Percentiles rank a stretch among this genome's conserved stretches.
phyloP scores from a whole-genome alignment of 1,140 invertebrate genomes.

The Zaprionus ornatus region DNA sequence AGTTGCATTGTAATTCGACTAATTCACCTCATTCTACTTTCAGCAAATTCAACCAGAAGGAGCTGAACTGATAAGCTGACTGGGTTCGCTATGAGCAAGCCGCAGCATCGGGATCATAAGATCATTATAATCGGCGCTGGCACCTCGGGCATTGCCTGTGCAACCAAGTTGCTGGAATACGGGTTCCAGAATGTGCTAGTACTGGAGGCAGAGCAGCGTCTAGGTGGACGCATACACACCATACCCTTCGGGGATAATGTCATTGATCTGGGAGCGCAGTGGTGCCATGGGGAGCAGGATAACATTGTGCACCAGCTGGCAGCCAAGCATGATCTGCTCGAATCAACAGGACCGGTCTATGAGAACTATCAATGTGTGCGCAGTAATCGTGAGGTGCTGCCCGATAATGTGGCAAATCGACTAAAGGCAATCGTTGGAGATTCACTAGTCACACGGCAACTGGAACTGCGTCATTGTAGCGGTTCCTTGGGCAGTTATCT shows the following conservation, averaged over 20 bases:
- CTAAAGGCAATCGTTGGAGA: constrained; percentile 76
- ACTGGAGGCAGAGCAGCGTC: constrained; percentile 88
- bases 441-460: constrained; percentile 67
- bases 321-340: constrained; percentile 85
- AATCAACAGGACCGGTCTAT: constrained; percentile 73
- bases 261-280: constrained; percentile 92
- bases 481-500: constrained; percentile 85
- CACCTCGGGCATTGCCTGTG: constrained; percentile 86
- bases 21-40: background rate
- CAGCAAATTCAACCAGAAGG: constrained; percentile 5
- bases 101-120: constrained; percentile 66
- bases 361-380: constrained; percentile 81
- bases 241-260: constrained; percentile 86
- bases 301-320: constrained; percentile 89
- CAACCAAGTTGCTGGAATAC: constrained; percentile 85
- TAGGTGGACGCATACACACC: constrained; percentile 89
- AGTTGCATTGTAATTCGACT: background rate
- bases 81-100: constrained; percentile 50
- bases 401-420: constrained; percentile 66
- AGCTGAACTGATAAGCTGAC: background rate
- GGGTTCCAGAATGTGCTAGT: constrained; percentile 86
- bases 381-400: constrained; percentile 80
- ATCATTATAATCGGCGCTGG: constrained; percentile 87
- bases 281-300: constrained; percentile 90
- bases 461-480: constrained; percentile 72